A percentile compares a stretch with the other conserved stretches of the same genome.
phyloP scores from a whole-genome alignment of 2,888 invertebrate genomes.

The Nephrotoma flavescens region DNA sequence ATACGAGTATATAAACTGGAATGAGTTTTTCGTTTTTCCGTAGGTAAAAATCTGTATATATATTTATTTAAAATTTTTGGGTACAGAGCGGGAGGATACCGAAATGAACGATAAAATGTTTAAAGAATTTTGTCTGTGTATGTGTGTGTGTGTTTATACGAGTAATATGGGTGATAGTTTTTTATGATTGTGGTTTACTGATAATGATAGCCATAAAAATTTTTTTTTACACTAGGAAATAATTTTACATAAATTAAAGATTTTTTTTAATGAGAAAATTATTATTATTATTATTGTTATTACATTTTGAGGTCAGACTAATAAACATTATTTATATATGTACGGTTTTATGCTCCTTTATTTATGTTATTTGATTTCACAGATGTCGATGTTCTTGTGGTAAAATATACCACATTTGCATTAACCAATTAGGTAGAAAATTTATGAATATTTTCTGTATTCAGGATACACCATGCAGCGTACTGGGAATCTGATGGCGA shows the following conservation, averaged over 20 bases:
- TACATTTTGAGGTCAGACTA: neutral
- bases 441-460: neutral
- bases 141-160: neutral
- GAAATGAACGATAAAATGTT: neutral
- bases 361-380: neutral
- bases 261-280: neutral
- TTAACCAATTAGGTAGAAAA: neutral
- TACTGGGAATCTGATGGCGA: neutral
- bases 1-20: neutral
- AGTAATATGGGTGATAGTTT: neutral
- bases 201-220: neutral
- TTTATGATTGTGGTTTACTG: neutral
- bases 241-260: neutral
- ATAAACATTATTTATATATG: neutral
- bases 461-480: neutral
- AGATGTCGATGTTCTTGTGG: neutral
- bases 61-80: neutral
- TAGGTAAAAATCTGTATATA: neutral
- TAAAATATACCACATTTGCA: neutral
- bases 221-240: neutral
- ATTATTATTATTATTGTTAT: neutral
- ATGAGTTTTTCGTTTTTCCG: neutral
- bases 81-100: neutral
- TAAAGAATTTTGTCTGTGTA: neutral
- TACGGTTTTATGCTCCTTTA: too few relatives aligned